Evolutionary conservation across 2,888 invertebrate genomes (phyloP).

Genomic region (Pterostichus niger): DNA sequence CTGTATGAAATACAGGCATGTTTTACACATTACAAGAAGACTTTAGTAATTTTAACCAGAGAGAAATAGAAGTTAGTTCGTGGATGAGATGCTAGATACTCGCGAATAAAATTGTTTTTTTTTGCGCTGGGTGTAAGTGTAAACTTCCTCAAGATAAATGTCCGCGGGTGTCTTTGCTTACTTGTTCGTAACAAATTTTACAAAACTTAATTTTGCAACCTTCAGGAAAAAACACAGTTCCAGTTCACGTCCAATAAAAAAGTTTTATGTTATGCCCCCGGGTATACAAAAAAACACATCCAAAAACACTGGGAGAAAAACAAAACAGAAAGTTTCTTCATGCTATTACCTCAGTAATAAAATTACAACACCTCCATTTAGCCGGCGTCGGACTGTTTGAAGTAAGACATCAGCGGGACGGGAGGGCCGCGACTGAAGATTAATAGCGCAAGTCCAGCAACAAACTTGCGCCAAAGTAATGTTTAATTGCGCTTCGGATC

Average conservation of each 20-base stretch:
- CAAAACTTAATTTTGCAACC: slow-evolving; percentile 57
- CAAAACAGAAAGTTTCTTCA: slow-evolving; percentile 57
- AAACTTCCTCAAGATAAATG: slow-evolving; percentile 54
- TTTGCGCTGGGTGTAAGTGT: slow-evolving; percentile 25
- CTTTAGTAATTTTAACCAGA: not conserved
- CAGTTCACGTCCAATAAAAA: slow-evolving; percentile 59
- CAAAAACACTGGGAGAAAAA: slow-evolving; percentile 44
- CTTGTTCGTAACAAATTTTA: slow-evolving; percentile 57
- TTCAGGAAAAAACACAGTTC: slow-evolving; percentile 56
- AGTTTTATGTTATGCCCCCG: slow-evolving; percentile 60
- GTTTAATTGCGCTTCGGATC: slow-evolving; percentile 66
- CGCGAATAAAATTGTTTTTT: slow-evolving; percentile 30
- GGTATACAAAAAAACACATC: slow-evolving; percentile 56
- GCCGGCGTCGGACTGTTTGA: slow-evolving; percentile 24
- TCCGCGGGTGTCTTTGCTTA: slow-evolving; percentile 43
- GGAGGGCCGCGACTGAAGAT: slow-evolving; percentile 42
- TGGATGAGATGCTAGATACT: not conserved
- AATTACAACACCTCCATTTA: slow-evolving; percentile 66
- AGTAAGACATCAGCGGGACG: slow-evolving; percentile 57
- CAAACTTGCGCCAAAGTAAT: slow-evolving; percentile 65
- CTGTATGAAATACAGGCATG: not conserved
- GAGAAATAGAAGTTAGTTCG: not conserved
- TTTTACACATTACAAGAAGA: slow-evolving; percentile 2
- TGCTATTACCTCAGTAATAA: slow-evolving; percentile 63
- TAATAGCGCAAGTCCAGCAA: slow-evolving; percentile 63